Percentiles rank a stretch among this genome's conserved stretches.
These are phyloP conservation scores for Xylophagus ater DNA, from an alignment of 2,888 invertebrate species.

Conservation along the genomic window DNA sequence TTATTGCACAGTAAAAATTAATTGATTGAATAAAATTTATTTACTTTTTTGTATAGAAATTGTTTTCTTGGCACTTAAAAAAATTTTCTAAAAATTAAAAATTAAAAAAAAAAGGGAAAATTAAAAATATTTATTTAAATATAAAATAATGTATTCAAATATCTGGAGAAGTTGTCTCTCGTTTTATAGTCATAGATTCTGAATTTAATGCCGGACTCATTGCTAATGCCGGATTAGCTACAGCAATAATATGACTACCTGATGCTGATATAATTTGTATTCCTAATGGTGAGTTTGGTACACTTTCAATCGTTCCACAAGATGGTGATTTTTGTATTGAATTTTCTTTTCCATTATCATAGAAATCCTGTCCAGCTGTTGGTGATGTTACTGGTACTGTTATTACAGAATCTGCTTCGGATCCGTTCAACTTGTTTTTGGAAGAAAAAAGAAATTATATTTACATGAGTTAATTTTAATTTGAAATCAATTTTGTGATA, in stretches of 20 bases:
- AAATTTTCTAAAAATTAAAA: too few species aligned
- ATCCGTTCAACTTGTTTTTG: constrained; percentile 14
- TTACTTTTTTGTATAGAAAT: too few species aligned
- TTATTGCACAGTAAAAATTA: too few species aligned
- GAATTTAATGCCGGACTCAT: constrained; percentile 43
- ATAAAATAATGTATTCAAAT: too few species aligned
- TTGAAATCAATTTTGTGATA: too few species aligned
- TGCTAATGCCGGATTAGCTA: constrained; percentile 74
- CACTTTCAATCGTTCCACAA: constrained; percentile 2
- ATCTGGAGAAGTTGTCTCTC: constrained; percentile 34
- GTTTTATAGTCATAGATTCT: constrained; percentile 29
- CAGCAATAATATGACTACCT: constrained; percentile 79
- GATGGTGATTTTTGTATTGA: constrained; percentile 18
- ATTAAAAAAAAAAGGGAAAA: too few species aligned
- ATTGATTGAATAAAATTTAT: too few species aligned
- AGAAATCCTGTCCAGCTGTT: neutral
- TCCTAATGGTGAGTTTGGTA: constrained; percentile 27
- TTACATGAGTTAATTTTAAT: neutral
- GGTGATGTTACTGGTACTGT: neutral
- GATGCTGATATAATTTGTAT: constrained; percentile 73
- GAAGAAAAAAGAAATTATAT: constrained; percentile 2
- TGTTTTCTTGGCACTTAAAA: too few species aligned
- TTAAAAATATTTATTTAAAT: too few species aligned
- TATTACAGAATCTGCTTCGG: constrained; percentile 9
- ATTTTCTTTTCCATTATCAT: constrained; percentile 10